A percentile compares a stretch with the other conserved stretches of the same genome.
Conservation (phyloP, 1,140 invertebrate genomes). For the Sminthurinus signatus region DNA sequence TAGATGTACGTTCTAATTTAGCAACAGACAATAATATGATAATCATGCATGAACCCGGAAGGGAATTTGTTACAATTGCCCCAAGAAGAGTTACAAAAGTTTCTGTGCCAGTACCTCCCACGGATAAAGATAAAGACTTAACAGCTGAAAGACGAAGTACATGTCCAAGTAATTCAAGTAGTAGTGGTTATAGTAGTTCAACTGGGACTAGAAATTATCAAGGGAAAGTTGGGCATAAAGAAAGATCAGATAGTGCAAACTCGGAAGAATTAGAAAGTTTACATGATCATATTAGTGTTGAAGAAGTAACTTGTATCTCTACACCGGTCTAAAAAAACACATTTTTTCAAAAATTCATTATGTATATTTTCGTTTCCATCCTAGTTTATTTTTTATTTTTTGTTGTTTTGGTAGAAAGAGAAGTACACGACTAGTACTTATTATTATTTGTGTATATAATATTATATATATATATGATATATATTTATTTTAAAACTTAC, state of each 20-base stretch:
- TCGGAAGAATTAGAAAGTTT: constrained; percentile 28
- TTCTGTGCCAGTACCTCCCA: constrained; percentile 22
- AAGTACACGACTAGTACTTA: no score
- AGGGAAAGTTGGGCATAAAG: not conserved
- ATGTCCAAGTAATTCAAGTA: constrained; percentile 25
- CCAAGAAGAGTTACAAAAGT: constrained; percentile 9
- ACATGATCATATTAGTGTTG: constrained; percentile 12
- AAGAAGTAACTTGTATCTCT: constrained; percentile 22
- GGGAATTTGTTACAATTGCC: constrained; percentile 27
- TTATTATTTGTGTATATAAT: no score
- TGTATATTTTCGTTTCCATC: no score
- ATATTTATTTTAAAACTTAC: no score
- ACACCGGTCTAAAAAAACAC: constrained; percentile 21
- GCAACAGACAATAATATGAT: no score
- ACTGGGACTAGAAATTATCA: constrained; percentile 3
- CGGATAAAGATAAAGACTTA: constrained; percentile 7
- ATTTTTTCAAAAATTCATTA: no score
- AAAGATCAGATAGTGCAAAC: constrained; percentile 20
- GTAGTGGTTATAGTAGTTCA: constrained; percentile 30
- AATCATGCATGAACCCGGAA: constrained; percentile 23
- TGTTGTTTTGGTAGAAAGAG: no score
- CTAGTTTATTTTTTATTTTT: no score
- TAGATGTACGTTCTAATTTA: no score
- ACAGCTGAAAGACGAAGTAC: constrained; percentile 16
- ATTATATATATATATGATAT: no score